phyloP scores from a whole-genome alignment of 2,797 vertebrate species.

The Xiphorhynchus erythropygius region DNA sequence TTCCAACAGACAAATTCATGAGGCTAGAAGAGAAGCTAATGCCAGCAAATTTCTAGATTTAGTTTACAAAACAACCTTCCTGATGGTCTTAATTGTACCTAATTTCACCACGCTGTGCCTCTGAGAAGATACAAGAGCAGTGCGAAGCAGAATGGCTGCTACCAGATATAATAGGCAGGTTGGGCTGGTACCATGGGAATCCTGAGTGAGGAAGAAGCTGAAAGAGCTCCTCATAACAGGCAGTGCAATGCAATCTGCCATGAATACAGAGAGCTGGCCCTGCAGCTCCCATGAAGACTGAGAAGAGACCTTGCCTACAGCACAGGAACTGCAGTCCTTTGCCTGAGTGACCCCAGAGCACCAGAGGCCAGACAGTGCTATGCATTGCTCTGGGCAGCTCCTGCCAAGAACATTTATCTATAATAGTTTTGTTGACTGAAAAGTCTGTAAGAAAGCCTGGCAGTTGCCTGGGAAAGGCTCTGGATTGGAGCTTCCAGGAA shows the following conservation, averaged over 20 bases:
- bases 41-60: not conserved
- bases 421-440: not conserved
- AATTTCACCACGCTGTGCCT: accelerated
- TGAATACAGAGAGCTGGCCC: not conserved
- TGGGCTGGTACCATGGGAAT: accelerated
- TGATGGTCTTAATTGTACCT: not conserved
- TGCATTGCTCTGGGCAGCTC: not conserved
- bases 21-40: not conserved
- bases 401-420: not conserved
- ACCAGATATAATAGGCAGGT: not conserved
- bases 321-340: not conserved
- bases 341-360: not conserved
- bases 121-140: not conserved
- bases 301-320: not conserved
- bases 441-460: not conserved
- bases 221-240: not conserved
- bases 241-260: not conserved
- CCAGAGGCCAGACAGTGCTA: not conserved
- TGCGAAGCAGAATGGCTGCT: not conserved
- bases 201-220: not conserved
- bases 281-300: not conserved
- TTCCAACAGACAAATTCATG: not conserved
- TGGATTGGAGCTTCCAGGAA: not conserved
- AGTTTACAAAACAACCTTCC: not conserved
- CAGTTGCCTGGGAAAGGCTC: not conserved